Evolutionary conservation across 2,113 vertebrate species (phyloP).

Genomic region (Orcinus orca): DNA sequence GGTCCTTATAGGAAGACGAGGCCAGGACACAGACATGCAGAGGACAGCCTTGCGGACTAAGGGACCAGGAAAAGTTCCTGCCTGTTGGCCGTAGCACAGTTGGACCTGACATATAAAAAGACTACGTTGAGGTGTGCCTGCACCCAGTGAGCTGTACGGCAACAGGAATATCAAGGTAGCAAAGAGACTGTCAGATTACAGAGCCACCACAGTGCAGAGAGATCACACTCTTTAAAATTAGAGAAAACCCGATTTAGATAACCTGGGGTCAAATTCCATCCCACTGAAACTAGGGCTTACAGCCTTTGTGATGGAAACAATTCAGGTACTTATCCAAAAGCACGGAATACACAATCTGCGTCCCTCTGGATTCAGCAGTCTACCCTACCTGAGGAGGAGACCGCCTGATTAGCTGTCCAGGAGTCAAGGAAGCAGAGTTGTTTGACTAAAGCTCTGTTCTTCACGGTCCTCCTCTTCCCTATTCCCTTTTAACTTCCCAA

Average conservation of each 20-base stretch:
- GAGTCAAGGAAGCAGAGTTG: neutral
- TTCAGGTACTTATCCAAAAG: neutral
- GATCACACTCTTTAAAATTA: neutral
- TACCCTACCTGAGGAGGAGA: neutral
- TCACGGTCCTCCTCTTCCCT: neutral
- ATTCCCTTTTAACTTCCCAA: neutral
- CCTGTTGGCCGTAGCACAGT: no score
- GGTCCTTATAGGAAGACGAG: neutral
- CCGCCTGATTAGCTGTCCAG: neutral
- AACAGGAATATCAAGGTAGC: neutral
- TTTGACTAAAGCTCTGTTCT: neutral
- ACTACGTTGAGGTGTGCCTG: rapidly evolving
- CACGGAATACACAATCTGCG: neutral
- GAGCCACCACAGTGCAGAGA: neutral
- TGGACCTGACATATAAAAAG: neutral
- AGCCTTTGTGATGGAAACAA: neutral
- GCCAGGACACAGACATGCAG: neutral
- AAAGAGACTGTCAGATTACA: neutral
- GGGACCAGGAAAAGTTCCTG: neutral
- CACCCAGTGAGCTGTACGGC: neutral
- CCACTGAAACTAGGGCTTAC: neutral
- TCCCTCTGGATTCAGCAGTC: neutral
- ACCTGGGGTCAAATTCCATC: neutral
- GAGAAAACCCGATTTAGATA: neutral
- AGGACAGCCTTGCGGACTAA: rapidly evolving